These are phyloP conservation scores for Phoebastria nigripes DNA, from an alignment of 2,797 vertebrate species.

Conservation along the genomic window DNA sequence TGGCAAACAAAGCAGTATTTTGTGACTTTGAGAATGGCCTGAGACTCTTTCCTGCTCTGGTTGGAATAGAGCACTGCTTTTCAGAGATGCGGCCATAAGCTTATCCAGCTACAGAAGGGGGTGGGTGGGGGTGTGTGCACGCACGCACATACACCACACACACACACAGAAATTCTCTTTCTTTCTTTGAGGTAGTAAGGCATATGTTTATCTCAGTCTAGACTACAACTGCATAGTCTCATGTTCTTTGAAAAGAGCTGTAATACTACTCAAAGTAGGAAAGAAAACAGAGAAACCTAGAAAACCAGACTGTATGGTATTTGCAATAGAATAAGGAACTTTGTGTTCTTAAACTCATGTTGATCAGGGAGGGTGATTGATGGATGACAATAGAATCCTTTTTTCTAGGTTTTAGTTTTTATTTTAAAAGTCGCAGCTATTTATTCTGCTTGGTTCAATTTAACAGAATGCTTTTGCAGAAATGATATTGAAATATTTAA, in stretches of 20 bases:
- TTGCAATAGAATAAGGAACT: neutral
- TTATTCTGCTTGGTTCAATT: neutral
- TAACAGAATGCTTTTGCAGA: neutral
- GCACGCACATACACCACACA: neutral
- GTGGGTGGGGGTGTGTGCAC: neutral
- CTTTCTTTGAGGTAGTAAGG: neutral
- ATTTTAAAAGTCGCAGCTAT: neutral
- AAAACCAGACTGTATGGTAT: neutral
- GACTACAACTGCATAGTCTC: neutral
- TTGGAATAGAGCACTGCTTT: neutral
- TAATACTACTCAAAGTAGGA: neutral
- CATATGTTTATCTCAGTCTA: neutral
- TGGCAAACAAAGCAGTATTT: neutral
- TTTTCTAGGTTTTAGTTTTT: neutral
- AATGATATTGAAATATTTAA: neutral
- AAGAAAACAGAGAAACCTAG: neutral
- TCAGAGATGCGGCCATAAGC: neutral
- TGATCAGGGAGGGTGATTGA: neutral
- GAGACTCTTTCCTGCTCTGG: neutral
- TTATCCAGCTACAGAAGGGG: neutral
- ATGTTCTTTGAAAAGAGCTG: neutral
- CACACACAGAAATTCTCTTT: neutral
- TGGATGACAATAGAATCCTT: neutral
- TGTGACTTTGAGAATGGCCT: fast-evolving
- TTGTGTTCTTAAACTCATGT: neutral